phyloP scores from a whole-genome alignment of 1,140 invertebrate genomes.

The Zeugodacus cucurbitae region DNA sequence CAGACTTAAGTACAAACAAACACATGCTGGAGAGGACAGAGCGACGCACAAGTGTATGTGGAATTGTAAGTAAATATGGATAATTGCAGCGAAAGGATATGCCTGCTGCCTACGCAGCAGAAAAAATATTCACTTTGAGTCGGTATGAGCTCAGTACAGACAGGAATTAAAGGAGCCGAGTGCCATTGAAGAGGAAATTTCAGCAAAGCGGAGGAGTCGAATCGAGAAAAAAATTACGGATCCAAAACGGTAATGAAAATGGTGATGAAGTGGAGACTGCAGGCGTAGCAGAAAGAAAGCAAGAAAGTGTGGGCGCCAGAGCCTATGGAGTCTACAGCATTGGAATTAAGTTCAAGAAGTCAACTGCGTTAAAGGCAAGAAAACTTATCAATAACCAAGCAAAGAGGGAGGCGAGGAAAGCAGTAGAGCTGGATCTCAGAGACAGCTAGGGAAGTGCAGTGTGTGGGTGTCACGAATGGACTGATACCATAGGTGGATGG shows the following conservation, averaged over 20 bases:
- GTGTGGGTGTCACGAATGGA: background rate
- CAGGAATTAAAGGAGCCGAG: background rate
- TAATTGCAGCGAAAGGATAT: slow-evolving; percentile 10
- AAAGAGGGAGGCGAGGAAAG: background rate
- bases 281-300: background rate
- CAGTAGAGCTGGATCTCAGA: background rate
- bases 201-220: background rate
- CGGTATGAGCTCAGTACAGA: background rate
- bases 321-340: background rate
- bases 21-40: background rate
- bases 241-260: slow-evolving; percentile 18
- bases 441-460: background rate
- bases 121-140: background rate
- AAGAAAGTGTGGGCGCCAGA: background rate
- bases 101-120: background rate
- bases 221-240: background rate
- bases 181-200: background rate
- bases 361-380: background rate
- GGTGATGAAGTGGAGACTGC: background rate
- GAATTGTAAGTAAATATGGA: slow-evolving; percentile 8
- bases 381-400: background rate
- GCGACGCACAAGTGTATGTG: background rate
- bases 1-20: background rate
- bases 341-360: background rate
- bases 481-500: background rate